phyloP scores from a whole-genome alignment of 37 sponge, comb jelly and placozoan species.

The Beroe forskalii region DNA sequence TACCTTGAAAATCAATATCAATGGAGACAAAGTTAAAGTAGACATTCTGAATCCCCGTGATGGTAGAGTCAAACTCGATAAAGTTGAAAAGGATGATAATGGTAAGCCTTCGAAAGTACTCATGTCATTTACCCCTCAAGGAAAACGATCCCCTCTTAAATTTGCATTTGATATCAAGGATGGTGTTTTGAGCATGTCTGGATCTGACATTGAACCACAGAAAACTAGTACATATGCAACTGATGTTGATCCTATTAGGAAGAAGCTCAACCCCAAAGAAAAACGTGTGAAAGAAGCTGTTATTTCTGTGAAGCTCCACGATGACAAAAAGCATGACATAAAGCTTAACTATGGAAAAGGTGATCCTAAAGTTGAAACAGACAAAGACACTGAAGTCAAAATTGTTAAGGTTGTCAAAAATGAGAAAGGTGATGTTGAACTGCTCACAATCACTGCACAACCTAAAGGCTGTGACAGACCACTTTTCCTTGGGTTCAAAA shows the following conservation, averaged over 20 bases:
- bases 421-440: constrained; percentile 48
- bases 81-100: not conserved
- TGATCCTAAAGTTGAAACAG: not conserved
- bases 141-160: constrained; percentile 18
- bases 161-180: constrained; percentile 49
- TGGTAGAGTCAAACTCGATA: constrained; percentile 12
- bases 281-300: constrained; percentile 42
- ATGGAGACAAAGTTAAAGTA: constrained; percentile 22
- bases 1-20: constrained; percentile 23
- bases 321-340: constrained; percentile 28
- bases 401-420: constrained; percentile 19
- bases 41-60: constrained; percentile 19
- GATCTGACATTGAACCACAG: constrained; percentile 29
- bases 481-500: constrained; percentile 18
- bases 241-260: constrained; percentile 44
- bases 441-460: not conserved
- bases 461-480: constrained; percentile 57
- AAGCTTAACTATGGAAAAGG: constrained; percentile 49
- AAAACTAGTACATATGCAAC: not conserved
- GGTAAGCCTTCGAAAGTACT: constrained; percentile 20
- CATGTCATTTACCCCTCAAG: constrained; percentile 24
- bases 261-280: constrained; percentile 55
- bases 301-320: constrained; percentile 43
- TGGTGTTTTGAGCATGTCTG: constrained; percentile 43
- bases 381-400: not conserved